A percentile compares a stretch with the other conserved stretches of the same genome.
phyloP scores from a whole-genome alignment of 2,888 invertebrate species.

The Chrysodeixis includens region DNA sequence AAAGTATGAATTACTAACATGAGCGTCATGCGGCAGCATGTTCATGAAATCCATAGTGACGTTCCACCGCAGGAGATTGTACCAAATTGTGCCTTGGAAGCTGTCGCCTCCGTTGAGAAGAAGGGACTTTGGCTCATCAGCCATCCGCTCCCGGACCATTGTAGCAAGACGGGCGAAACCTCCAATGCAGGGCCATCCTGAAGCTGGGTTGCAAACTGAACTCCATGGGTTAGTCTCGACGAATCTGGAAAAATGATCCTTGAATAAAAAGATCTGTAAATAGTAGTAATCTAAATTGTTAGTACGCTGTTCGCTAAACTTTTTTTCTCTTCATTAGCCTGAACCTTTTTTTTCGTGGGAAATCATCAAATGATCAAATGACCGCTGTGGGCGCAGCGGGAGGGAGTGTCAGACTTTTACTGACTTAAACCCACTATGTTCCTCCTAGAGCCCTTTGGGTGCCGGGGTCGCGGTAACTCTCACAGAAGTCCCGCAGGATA shows the following conservation, averaged over 20 bases:
- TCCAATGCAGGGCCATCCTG: slow-evolving; percentile 90
- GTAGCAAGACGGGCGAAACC: slow-evolving; percentile 92
- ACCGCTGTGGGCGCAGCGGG: too few species aligned
- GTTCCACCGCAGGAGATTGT: slow-evolving; percentile 92
- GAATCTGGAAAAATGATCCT: slow-evolving; percentile 90
- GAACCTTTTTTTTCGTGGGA: too few species aligned
- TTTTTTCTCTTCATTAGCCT: too few species aligned
- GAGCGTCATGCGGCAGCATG: slow-evolving; percentile 93
- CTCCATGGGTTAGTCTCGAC: slow-evolving; percentile 89
- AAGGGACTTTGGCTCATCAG: slow-evolving; percentile 90
- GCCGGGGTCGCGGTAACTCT: too few species aligned
- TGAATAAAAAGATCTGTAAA: too few species aligned
- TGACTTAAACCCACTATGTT: too few species aligned
- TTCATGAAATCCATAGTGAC: slow-evolving; percentile 94
- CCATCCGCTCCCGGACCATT: slow-evolving; percentile 80
- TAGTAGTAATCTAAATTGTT: neutral
- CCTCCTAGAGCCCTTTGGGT: too few species aligned
- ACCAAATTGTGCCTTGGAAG: slow-evolving; percentile 94
- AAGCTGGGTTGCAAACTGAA: slow-evolving; percentile 85
- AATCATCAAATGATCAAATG: too few species aligned
- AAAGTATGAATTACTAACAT: slow-evolving; percentile 85
- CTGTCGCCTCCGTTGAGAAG: slow-evolving; percentile 92
- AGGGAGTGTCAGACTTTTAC: too few species aligned
- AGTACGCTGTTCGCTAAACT: neutral
- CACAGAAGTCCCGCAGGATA: too few species aligned